Conservation (phyloP, 1,140 invertebrate genomes). For the Trichogramma pretiosum region DNA sequence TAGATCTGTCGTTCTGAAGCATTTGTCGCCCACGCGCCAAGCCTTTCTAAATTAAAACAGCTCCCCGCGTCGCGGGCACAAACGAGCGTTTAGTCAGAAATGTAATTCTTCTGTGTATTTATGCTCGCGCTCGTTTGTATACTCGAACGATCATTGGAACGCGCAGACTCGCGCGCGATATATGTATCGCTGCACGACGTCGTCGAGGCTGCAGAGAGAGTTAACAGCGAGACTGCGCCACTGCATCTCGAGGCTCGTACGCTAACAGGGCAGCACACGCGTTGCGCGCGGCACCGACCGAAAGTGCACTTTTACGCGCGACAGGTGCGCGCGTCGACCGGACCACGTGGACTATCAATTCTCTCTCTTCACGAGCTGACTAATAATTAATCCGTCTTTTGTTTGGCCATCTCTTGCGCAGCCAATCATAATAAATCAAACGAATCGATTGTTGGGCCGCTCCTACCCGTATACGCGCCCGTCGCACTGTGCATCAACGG, state of each 20-base stretch:
- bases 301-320: background rate
- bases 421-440: conserved; percentile 12
- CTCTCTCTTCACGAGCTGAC: conserved; percentile 26
- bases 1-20: conserved; percentile 27
- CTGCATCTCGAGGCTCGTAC: too few relatives aligned
- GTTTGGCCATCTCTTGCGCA: conserved; percentile 2
- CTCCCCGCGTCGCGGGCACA: conserved; percentile 20
- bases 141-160: too few relatives aligned
- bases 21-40: conserved; percentile 22
- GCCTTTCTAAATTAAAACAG: conserved; percentile 31
- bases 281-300: background rate
- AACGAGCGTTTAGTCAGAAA: too few relatives aligned
- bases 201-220: too few relatives aligned
- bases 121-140: too few relatives aligned
- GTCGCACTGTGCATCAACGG: conserved; percentile 2
- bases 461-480: background rate
- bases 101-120: too few relatives aligned
- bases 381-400: conserved; percentile 29
- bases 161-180: too few relatives aligned
- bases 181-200: too few relatives aligned
- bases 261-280: background rate
- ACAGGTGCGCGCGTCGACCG: conserved; percentile 20
- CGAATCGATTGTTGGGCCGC: background rate
- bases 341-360: conserved; percentile 26
- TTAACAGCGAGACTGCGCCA: conserved; percentile 11